Conservation (phyloP, 1,140 invertebrate genomes). For the Sycobia sp. region DNA sequence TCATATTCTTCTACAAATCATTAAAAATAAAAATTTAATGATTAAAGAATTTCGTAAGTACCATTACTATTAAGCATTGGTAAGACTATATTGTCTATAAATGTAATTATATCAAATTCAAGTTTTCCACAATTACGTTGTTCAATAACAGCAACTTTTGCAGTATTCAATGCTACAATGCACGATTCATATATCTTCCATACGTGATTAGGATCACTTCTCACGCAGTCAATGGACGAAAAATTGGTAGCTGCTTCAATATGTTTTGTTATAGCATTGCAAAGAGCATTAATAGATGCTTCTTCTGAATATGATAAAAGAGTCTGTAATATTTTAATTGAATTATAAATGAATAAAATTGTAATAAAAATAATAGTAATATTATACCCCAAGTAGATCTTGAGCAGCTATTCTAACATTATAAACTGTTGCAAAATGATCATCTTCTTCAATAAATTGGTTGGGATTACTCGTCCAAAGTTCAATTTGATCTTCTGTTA, state of each 20-base stretch:
- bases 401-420: slow-evolving; percentile 78
- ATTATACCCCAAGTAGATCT: slow-evolving; percentile 69
- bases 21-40: neutral
- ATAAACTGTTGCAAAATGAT: slow-evolving; percentile 72
- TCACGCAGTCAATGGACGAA: slow-evolving; percentile 56
- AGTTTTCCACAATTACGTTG: slow-evolving; percentile 62
- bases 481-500: slow-evolving; percentile 77
- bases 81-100: slow-evolving; percentile 68
- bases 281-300: slow-evolving; percentile 67
- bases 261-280: slow-evolving; percentile 70
- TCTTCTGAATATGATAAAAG: slow-evolving; percentile 70
- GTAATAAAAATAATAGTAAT: no score
- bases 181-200: slow-evolving; percentile 82
- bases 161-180: slow-evolving; percentile 69
- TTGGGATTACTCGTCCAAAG: slow-evolving; percentile 74
- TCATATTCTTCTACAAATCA: neutral
- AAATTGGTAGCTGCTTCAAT: slow-evolving; percentile 63
- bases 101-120: slow-evolving; percentile 72
- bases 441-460: slow-evolving; percentile 81
- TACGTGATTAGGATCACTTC: slow-evolving; percentile 65
- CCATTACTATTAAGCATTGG: slow-evolving; percentile 57
- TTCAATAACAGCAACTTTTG: slow-evolving; percentile 65
- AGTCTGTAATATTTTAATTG: slow-evolving; percentile 54
- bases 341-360: neutral
- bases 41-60: slow-evolving; percentile 39